Conservation (phyloP, 2,113 vertebrate species). For the Glaucomys volans region DNA sequence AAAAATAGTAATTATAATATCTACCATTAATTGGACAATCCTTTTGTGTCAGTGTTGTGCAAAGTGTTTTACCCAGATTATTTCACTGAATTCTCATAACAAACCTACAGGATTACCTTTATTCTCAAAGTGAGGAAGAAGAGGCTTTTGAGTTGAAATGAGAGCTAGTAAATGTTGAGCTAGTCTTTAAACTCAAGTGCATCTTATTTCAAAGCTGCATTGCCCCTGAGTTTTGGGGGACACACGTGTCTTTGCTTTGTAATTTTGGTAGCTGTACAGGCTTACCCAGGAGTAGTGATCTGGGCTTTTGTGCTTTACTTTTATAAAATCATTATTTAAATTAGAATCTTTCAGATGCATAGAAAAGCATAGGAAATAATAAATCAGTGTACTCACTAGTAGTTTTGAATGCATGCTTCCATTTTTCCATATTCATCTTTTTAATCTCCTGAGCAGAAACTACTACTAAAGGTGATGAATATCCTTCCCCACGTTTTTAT, state of each 20-base stretch:
- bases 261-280: neutral
- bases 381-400: neutral
- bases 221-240: neutral
- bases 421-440: neutral
- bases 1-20: neutral
- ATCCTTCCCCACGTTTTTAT: neutral
- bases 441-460: neutral
- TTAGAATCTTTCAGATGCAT: neutral
- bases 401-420: neutral
- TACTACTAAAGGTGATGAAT: neutral
- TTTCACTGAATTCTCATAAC: neutral
- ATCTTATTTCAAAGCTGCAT: neutral
- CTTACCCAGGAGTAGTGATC: neutral
- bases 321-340: conserved; percentile 24
- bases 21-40: neutral
- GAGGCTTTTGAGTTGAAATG: neutral
- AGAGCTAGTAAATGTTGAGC: neutral
- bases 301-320: neutral
- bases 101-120: neutral
- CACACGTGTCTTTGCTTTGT: neutral
- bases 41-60: neutral
- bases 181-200: neutral
- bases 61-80: neutral
- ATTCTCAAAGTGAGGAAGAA: neutral
- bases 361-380: neutral